Percentiles rank a stretch among this genome's conserved stretches.
Evolutionary conservation across 2,888 invertebrate genomes (phyloP).

Genomic region (Anthophora plumipes): DNA sequence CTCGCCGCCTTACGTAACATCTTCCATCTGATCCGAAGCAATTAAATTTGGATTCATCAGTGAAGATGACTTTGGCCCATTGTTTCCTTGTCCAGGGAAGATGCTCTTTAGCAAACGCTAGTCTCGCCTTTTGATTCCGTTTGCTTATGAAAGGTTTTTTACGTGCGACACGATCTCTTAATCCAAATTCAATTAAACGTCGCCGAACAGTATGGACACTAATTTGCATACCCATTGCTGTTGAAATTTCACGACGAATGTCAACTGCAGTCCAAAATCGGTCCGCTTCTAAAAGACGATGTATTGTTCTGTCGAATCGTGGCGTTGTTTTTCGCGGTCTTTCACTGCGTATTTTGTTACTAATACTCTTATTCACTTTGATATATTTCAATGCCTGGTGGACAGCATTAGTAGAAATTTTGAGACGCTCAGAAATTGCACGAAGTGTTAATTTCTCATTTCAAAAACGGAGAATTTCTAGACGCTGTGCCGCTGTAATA

Average conservation of each 20-base stretch:
- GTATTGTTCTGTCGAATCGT: neutral
- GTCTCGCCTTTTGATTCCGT: neutral
- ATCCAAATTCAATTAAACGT: neutral
- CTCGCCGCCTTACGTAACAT: neutral
- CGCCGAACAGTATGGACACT: neutral
- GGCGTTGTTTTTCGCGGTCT: conserved; percentile 1
- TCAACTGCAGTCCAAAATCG: neutral
- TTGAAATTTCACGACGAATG: neutral
- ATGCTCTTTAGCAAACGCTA: conserved; percentile 5
- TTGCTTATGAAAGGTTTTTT: neutral
- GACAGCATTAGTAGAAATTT: conserved; percentile 9
- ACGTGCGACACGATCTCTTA: neutral
- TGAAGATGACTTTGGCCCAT: neutral
- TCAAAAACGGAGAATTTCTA: neutral
- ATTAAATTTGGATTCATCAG: conserved; percentile 5
- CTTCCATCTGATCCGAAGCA: neutral
- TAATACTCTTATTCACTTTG: neutral
- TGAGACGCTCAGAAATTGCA: neutral
- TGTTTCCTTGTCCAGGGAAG: neutral
- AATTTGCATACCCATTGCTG: neutral
- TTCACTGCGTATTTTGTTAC: neutral
- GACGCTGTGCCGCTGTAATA: neutral
- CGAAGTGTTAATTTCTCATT: conserved; percentile 7
- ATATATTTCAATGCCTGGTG: conserved; percentile 1
- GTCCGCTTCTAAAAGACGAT: neutral